Evolutionary conservation across 2,113 vertebrate species (phyloP).

Genomic region (Aegithalos caudatus): DNA sequence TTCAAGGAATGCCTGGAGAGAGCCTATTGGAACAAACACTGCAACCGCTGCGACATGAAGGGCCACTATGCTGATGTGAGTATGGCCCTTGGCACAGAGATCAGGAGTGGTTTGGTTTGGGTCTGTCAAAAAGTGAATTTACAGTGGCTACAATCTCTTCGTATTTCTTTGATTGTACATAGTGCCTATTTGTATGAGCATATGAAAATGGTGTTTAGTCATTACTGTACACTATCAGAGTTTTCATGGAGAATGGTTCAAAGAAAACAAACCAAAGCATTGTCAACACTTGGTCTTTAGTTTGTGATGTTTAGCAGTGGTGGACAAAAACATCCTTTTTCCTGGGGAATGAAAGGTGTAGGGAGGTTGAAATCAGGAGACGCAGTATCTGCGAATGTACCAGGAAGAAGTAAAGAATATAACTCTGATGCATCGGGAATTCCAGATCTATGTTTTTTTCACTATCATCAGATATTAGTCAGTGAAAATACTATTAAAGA

Average conservation of each 20-base stretch:
- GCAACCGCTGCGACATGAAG: conserved; percentile 86
- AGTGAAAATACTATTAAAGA: not conserved
- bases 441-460: accelerated
- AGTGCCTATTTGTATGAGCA: not conserved
- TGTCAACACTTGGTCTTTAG: not conserved
- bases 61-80: conserved; percentile 93
- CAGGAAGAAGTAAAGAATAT: not conserved
- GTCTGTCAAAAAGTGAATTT: not conserved
- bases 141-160: not conserved
- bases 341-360: not conserved
- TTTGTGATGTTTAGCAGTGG: not conserved
- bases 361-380: not conserved
- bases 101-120: accelerated
- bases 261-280: not conserved
- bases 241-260: not conserved
- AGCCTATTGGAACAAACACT: conserved; percentile 82
- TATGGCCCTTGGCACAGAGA: conserved; percentile 11
- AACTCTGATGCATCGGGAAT: not conserved
- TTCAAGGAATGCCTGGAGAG: conserved; percentile 80
- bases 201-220: not conserved
- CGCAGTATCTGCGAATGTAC: accelerated
- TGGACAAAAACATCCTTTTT: not conserved
- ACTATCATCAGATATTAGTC: not conserved
- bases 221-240: accelerated
- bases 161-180: accelerated